phyloP scores from a whole-genome alignment of 2,888 invertebrate genomes.

The Netelia inedita region DNA sequence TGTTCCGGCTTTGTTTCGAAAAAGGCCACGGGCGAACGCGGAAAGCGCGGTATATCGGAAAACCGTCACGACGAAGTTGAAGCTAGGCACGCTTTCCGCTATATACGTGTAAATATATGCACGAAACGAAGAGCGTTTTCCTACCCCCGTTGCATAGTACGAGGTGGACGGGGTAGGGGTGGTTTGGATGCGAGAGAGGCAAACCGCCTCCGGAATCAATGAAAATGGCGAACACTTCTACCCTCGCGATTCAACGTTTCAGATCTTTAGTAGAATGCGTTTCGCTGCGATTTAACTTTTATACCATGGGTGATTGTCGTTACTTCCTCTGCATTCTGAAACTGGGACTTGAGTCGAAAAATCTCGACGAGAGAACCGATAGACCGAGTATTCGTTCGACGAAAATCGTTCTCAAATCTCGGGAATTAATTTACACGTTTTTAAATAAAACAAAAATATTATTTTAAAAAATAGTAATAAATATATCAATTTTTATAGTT shows the following conservation, averaged over 20 bases:
- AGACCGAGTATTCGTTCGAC: no score
- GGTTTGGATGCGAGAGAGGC: constrained; percentile 3
- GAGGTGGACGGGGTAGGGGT: not conserved
- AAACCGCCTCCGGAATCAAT: constrained; percentile 33
- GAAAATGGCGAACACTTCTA: constrained; percentile 26
- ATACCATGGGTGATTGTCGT: not conserved
- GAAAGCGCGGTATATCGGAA: constrained; percentile 52
- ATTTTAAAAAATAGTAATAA: no score
- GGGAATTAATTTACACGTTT: no score
- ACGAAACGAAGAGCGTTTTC: not conserved
- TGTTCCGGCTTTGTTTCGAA: constrained; percentile 49
- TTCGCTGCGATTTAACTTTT: not conserved
- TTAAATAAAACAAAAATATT: no score
- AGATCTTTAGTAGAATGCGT: constrained; percentile 17
- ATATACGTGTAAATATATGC: not conserved
- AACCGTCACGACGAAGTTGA: constrained; percentile 53
- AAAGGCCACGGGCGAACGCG: constrained; percentile 42
- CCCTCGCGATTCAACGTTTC: constrained; percentile 10
- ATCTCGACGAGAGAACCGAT: not conserved
- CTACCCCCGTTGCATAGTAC: not conserved
- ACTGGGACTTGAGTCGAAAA: constrained; percentile 39
- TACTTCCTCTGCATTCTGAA: constrained; percentile 11
- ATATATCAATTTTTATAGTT: no score
- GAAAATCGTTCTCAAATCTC: no score
- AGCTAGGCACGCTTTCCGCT: not conserved